Evolutionary conservation across 2,113 vertebrate genomes (phyloP), one percentile per base, ranked within the genome.

Genomic region (Boulengeromyrus knoepffleri): DNA sequence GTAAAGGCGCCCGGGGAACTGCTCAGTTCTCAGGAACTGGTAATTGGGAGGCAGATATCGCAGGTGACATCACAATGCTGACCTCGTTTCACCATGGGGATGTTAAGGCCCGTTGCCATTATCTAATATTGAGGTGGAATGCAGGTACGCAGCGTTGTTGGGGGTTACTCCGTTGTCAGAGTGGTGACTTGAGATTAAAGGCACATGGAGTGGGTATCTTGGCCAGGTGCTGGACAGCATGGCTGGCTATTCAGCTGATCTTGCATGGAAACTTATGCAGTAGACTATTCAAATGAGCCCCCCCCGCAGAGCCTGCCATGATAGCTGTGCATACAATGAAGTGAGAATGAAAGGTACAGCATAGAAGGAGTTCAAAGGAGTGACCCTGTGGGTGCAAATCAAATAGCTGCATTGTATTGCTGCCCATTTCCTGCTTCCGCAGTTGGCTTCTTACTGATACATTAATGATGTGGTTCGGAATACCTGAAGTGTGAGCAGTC

Each of bases 401-500:
- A 95, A 95, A 96, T 94, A 93, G 93, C 89, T 85, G 93, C 92
- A 95, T 96, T 96, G 95, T 96, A 95, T 94, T 95, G 94, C 95
- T 94, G 94, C 95, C 94, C 95, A 94, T 94, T 95, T 94, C 91
- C 94, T 93, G 95, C 94, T 92, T 36, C 91, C 92, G 92, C 92
- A 84, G 93, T 96, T 95, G 96, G 95, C 95, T 95, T 88, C 96
- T 96, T 96, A 96, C 95, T 96, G 96, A 96, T 95, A 95, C 95
- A 94, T 89, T 93, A 90, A 92, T 95, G 94, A 95, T 95, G 95
- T 96, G 94, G 95, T 94, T 94, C 94, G 95, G 95, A 95, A 95
- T 94, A 96, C 95, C 95, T 96, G 94, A 88, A 92, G 94, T 94
- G 17, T 42, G 50, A 89, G 50, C 36, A 53, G 96, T 95, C 95